A percentile compares a stretch with the other conserved stretches of the same genome.
Conservation (phyloP, 2,113 vertebrate genomes). For the Triplophysa siluroides region DNA sequence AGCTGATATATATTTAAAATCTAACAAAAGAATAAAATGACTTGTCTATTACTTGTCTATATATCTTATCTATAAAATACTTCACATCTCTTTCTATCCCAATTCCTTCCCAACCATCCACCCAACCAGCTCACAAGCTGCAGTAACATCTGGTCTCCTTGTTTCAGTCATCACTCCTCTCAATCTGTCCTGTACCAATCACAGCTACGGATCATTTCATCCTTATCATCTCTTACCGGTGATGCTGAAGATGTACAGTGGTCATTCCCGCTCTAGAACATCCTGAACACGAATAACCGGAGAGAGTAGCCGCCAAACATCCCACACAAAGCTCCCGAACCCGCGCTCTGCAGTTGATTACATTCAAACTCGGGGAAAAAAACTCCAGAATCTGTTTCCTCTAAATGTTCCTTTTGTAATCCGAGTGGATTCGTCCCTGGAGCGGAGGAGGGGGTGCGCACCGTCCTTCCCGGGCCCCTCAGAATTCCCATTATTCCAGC, state of each 20-base stretch:
- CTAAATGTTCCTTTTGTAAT: conserved; percentile 52
- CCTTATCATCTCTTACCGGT: conserved; percentile 39
- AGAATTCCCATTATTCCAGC: conserved; percentile 50
- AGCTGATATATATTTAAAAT: no score
- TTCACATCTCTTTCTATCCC: not conserved
- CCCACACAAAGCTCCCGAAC: conserved; percentile 28
- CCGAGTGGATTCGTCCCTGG: conserved; percentile 32
- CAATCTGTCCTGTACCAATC: not conserved
- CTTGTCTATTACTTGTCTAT: no score
- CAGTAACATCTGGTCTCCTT: conserved; percentile 5
- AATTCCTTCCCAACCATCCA: not conserved
- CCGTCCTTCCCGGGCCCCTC: not conserved
- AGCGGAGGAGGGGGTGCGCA: conserved; percentile 36
- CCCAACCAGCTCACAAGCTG: not conserved
- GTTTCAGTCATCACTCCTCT: not conserved
- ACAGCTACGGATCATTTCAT: not conserved
- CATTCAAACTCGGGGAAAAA: conserved; percentile 51
- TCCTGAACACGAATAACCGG: not conserved
- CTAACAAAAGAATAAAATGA: not conserved
- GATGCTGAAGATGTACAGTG: conserved; percentile 19
- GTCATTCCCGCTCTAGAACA: conserved; percentile 23
- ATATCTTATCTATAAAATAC: no score
- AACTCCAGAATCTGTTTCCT: conserved; percentile 48
- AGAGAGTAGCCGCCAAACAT: not conserved
- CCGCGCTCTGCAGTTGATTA: conserved; percentile 50